A percentile compares a stretch with the other conserved stretches of the same genome.
Conservation (phyloP, 1,140 invertebrate genomes). For the Calosoma granatense region DNA sequence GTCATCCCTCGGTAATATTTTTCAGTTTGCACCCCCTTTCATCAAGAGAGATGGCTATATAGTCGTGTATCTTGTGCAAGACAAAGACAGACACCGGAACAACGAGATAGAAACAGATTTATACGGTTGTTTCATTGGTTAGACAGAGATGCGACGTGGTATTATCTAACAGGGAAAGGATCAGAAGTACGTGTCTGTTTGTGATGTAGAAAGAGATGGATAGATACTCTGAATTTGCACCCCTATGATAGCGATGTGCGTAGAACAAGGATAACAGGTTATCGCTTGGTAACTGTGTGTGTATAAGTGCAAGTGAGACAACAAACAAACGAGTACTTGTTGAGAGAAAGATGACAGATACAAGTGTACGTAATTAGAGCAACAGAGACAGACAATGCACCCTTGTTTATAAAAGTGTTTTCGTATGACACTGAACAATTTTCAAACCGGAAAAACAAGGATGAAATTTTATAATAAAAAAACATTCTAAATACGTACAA, state of each 20-base stretch:
- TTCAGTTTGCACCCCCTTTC: constrained; percentile 16
- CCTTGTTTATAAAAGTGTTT: too few species aligned
- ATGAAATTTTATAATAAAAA: too few species aligned
- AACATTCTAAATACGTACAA: too few species aligned
- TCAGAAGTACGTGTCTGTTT: not conserved
- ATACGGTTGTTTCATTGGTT: not conserved
- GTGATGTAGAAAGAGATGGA: constrained; percentile 15
- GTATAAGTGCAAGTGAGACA: too few species aligned
- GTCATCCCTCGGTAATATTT: constrained; percentile 17
- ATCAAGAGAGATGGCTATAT: constrained; percentile 5
- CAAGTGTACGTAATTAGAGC: too few species aligned
- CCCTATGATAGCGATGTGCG: not conserved
- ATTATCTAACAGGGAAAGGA: constrained; percentile 17
- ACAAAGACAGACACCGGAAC: constrained; percentile 4
- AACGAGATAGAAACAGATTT: constrained; percentile 14
- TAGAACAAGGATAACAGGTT: too few species aligned
- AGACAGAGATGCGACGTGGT: constrained; percentile 17
- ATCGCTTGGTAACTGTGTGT: too few species aligned
- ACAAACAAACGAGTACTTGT: too few species aligned
- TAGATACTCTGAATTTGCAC: not conserved
- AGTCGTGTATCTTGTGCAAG: constrained; percentile 8
- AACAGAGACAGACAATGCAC: too few species aligned
- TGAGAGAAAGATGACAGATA: too few species aligned
- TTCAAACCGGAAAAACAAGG: too few species aligned
- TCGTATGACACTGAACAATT: too few species aligned